These are phyloP conservation scores for Tanytarsus gracilentus DNA, from an alignment of 2,888 invertebrate species.

Conservation along the genomic window DNA sequence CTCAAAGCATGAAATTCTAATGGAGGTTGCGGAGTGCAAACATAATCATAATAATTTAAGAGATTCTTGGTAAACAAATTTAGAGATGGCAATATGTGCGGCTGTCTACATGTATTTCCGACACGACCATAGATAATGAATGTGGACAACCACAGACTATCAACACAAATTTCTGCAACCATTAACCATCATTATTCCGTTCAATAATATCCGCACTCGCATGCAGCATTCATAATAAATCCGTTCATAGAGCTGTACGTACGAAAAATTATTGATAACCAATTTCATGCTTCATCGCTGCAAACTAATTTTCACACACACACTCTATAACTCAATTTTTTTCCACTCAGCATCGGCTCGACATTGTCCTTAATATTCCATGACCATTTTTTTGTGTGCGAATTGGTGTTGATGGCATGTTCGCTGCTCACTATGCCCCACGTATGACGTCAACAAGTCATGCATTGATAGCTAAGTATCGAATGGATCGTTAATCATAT, in stretches of 20 bases:
- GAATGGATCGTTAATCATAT: too few relatives aligned
- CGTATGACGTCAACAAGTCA: too few relatives aligned
- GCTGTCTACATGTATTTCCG: not conserved
- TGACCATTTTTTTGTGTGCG: constrained; percentile 9
- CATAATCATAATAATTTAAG: constrained; percentile 9
- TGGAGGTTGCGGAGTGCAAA: constrained; percentile 2
- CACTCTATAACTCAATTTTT: too few relatives aligned
- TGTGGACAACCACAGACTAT: constrained; percentile 11
- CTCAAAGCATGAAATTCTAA: too few relatives aligned
- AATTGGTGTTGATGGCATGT: too few relatives aligned
- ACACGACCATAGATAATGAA: not conserved
- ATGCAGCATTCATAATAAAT: constrained; percentile 18
- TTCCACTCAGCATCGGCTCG: not conserved
- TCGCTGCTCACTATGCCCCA: too few relatives aligned
- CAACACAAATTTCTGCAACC: constrained; percentile 8
- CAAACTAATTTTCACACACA: constrained; percentile 26
- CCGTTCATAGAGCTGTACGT: not conserved
- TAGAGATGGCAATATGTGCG: constrained; percentile 1
- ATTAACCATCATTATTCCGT: constrained; percentile 25
- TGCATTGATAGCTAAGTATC: too few relatives aligned
- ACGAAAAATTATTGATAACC: constrained; percentile 23
- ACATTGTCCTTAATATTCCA: constrained; percentile 22
- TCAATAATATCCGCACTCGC: constrained; percentile 15
- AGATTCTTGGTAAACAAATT: constrained; percentile 8
- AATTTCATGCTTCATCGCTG: constrained; percentile 26